These are phyloP conservation scores for Coelinius sp. DNA, from an alignment of 2,888 invertebrate genomes.

Conservation along the genomic window DNA sequence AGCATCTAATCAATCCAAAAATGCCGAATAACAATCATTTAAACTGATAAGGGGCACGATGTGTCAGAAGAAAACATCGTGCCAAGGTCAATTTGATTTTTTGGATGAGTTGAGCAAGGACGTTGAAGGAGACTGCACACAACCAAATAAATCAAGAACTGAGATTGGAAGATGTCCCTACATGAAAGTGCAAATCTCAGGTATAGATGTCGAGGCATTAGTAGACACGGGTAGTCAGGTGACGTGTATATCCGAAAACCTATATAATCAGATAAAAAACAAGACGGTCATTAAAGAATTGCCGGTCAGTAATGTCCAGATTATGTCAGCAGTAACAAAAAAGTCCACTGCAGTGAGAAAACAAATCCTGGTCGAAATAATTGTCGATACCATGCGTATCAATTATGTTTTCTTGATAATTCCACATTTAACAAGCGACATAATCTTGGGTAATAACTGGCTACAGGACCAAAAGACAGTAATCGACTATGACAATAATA, in stretches of 20 bases:
- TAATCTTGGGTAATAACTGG: too few species aligned
- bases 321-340: constrained; percentile 28
- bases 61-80: too few species aligned
- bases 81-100: too few species aligned
- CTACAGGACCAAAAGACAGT: constrained; percentile 8
- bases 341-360: constrained; percentile 29
- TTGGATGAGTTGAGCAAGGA: constrained; percentile 15
- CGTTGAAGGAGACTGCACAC: constrained; percentile 6
- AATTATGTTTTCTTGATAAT: constrained; percentile 36
- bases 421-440: constrained; percentile 29
- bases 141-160: background rate
- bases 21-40: too few species aligned
- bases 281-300: background rate
- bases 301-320: constrained; percentile 28
- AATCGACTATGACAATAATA: background rate
- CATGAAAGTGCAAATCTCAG: background rate
- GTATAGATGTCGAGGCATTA: background rate
- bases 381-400: too few species aligned
- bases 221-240: constrained; percentile 33
- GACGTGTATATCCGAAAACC: constrained; percentile 30
- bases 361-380: constrained; percentile 24
- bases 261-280: constrained; percentile 22
- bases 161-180: background rate
- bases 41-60: too few species aligned
- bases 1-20: too few species aligned